These are phyloP conservation scores for Neoaliturus tenellus DNA, from an alignment of 2,888 invertebrate genomes.

Conservation along the genomic window DNA sequence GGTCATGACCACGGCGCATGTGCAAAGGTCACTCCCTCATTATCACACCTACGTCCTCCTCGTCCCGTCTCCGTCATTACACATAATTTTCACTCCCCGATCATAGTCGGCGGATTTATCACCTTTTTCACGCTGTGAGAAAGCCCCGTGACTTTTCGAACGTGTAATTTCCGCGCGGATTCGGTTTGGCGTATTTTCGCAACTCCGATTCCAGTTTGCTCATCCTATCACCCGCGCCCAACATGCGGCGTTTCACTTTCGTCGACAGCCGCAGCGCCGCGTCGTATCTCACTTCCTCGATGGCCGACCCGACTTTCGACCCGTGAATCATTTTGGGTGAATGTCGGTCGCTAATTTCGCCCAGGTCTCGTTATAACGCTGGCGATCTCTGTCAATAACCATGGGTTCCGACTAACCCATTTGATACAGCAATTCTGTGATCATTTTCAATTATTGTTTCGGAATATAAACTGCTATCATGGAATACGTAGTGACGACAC, in stretches of 20 bases:
- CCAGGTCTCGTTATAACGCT: background rate
- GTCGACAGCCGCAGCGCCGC: background rate
- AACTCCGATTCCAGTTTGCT: background rate
- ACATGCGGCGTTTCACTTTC: slow-evolving; percentile 18
- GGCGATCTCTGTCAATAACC: background rate
- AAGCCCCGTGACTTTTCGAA: background rate
- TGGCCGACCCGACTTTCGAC: background rate
- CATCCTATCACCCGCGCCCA: background rate
- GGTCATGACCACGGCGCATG: slow-evolving; percentile 4
- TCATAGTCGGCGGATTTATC: slow-evolving; percentile 19
- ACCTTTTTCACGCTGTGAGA: slow-evolving; percentile 28
- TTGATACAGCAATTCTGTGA: background rate
- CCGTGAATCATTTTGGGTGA: slow-evolving; percentile 16
- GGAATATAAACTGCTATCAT: too few species aligned
- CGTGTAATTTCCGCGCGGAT: slow-evolving; percentile 19
- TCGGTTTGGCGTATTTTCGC: slow-evolving; percentile 16
- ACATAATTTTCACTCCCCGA: slow-evolving; percentile 37
- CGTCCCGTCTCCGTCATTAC: slow-evolving; percentile 27
- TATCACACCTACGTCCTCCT: slow-evolving; percentile 36
- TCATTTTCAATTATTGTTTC: too few species aligned
- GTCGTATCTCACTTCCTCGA: background rate
- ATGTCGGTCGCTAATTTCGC: background rate
- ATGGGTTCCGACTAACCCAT: background rate
- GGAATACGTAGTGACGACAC: too few species aligned
- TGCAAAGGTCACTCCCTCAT: slow-evolving; percentile 44